Conservation (phyloP, 2,113 vertebrate genomes). For the Progne subis region DNA sequence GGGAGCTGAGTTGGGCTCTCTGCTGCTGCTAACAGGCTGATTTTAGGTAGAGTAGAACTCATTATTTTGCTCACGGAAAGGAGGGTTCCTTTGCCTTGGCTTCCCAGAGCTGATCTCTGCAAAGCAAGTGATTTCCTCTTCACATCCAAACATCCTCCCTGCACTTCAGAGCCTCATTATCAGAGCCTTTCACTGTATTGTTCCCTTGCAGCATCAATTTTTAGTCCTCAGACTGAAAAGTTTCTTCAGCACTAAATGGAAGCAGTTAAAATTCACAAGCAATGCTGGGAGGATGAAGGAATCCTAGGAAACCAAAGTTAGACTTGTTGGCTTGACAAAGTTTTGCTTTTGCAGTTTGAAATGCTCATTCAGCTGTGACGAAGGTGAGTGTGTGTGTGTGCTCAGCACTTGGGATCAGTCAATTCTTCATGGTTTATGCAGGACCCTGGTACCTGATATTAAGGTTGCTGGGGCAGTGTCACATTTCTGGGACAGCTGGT, state of each 20-base stretch:
- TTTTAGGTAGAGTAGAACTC: background rate
- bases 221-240: background rate
- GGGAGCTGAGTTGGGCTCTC: background rate
- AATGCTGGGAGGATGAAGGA: background rate
- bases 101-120: background rate
- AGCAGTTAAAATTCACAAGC: background rate
- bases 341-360: background rate
- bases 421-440: constrained; percentile 32
- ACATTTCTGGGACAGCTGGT: constrained; percentile 18
- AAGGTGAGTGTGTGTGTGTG: background rate
- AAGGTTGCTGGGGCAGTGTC: background rate
- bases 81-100: background rate
- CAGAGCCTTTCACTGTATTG: background rate
- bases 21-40: background rate
- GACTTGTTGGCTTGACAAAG: background rate
- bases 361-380: accelerated
- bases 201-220: background rate
- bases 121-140: constrained; percentile 14
- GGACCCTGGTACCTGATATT: constrained; percentile 32
- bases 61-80: background rate
- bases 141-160: constrained; percentile 9
- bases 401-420: background rate
- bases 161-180: background rate
- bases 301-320: background rate
- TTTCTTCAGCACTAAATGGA: background rate